Evolutionary conservation across 2,113 vertebrate species (phyloP).

Genomic region (Eurystomus gularis): DNA sequence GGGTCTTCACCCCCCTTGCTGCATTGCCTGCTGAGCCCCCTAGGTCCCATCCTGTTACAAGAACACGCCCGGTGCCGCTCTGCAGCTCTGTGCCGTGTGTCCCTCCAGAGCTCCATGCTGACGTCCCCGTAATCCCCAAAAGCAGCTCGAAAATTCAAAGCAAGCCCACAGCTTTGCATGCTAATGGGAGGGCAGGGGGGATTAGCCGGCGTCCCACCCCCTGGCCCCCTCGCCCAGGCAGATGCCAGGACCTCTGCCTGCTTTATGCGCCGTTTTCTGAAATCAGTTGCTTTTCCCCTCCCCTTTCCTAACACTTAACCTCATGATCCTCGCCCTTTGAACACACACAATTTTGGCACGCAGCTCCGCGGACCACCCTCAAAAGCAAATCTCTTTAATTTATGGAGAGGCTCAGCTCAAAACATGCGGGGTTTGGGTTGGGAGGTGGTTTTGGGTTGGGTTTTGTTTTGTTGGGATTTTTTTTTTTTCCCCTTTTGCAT

Average conservation of each 20-base stretch:
- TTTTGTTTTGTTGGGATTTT: too few relatives aligned
- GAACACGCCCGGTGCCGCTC: rapidly evolving
- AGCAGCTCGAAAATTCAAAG: neutral
- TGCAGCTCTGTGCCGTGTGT: rapidly evolving
- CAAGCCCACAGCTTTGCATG: neutral
- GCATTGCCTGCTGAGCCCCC: too few relatives aligned
- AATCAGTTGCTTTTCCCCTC: neutral
- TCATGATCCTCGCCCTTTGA: neutral
- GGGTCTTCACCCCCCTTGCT: neutral
- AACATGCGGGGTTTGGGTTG: neutral
- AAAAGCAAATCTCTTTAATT: slow-evolving; percentile 38
- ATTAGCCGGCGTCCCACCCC: neutral
- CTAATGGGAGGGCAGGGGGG: neutral
- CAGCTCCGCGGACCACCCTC: slow-evolving; percentile 11
- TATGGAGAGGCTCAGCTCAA: slow-evolving; percentile 52
- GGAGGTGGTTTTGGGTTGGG: too few relatives aligned
- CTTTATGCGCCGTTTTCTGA: neutral
- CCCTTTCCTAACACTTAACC: neutral
- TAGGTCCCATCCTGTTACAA: rapidly evolving
- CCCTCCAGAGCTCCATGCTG: neutral
- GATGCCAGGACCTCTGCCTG: neutral
- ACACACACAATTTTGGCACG: neutral
- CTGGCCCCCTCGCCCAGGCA: neutral
- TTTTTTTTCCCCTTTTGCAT: neutral
- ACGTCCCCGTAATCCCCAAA: neutral